Conservation (phyloP, 2,888 invertebrate genomes). For the Xiphydria camelus region DNA sequence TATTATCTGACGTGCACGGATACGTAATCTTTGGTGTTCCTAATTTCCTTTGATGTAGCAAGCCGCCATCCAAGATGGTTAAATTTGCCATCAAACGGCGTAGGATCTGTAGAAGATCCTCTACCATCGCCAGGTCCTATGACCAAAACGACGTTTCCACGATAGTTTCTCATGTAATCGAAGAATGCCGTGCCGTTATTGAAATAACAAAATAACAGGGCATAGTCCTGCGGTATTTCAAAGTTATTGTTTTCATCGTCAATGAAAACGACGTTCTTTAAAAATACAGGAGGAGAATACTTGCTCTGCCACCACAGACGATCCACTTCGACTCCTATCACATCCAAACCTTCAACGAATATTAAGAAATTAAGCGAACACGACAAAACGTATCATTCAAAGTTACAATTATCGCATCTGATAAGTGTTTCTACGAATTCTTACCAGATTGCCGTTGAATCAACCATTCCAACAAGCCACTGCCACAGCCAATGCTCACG, state of each 20-base stretch:
- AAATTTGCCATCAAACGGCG: slow-evolving; percentile 67
- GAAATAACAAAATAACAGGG: slow-evolving; percentile 80
- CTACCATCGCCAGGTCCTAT: slow-evolving; percentile 71
- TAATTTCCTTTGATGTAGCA: slow-evolving; percentile 63
- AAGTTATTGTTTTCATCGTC: slow-evolving; percentile 43
- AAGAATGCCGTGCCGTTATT: slow-evolving; percentile 72
- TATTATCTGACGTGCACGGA: slow-evolving; percentile 62
- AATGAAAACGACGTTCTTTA: slow-evolving; percentile 40
- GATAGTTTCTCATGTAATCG: slow-evolving; percentile 67
- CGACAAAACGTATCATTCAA: slow-evolving; percentile 9
- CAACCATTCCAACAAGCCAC: slow-evolving; percentile 83
- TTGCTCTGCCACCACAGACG: slow-evolving; percentile 78
- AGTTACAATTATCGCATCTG: slow-evolving; percentile 2
- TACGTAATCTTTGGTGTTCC: slow-evolving; percentile 67
- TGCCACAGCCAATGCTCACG: slow-evolving; percentile 78
- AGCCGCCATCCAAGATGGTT: slow-evolving; percentile 62
- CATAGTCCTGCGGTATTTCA: slow-evolving; percentile 60
- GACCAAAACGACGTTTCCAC: slow-evolving; percentile 70
- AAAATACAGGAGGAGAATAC: slow-evolving; percentile 73
- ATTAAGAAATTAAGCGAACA: slow-evolving; percentile 2
- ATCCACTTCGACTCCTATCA: slow-evolving; percentile 77
- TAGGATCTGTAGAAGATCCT: slow-evolving; percentile 72
- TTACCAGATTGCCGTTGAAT: slow-evolving; percentile 68
- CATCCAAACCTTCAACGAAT: slow-evolving; percentile 61
- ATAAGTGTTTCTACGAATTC: slow-evolving; percentile 13